Conservation (phyloP, 2,113 vertebrate genomes). For the Erythrocebus patas region DNA sequence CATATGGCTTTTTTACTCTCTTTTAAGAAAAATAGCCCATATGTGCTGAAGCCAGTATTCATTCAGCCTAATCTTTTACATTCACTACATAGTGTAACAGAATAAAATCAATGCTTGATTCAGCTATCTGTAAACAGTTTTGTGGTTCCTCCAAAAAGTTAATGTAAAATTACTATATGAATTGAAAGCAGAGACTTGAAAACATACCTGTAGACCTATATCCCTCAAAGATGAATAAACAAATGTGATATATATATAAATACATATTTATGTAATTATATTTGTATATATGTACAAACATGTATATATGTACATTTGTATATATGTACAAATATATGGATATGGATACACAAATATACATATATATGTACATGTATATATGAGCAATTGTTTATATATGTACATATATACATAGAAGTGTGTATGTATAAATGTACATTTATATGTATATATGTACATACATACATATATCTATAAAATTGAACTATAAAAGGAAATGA, state of each 20-base stretch:
- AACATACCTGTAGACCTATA: not conserved
- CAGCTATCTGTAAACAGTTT: not conserved
- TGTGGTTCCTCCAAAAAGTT: not conserved
- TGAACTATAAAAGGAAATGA: not conserved
- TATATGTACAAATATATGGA: not conserved
- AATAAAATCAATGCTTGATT: not conserved
- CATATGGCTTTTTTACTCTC: not conserved
- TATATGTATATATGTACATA: not conserved
- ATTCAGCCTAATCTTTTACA: not conserved
- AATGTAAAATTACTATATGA: conserved; percentile 15
- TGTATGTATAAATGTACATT: not conserved
- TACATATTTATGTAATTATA: not conserved
- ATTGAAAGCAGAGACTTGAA: not conserved
- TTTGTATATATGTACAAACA: not conserved
- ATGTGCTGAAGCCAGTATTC: not conserved
- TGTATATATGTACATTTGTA: not conserved
- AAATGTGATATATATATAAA: not conserved
- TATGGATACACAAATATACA: not conserved
- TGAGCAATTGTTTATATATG: not conserved
- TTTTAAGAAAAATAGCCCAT: not conserved
- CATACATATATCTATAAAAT: not conserved
- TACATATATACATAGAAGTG: not conserved
- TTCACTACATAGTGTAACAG: not conserved
- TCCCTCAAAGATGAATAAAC: not conserved
- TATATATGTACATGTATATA: not conserved